These are phyloP conservation scores for Timema podura DNA, from an alignment of 2,888 invertebrate genomes.

Conservation along the genomic window DNA sequence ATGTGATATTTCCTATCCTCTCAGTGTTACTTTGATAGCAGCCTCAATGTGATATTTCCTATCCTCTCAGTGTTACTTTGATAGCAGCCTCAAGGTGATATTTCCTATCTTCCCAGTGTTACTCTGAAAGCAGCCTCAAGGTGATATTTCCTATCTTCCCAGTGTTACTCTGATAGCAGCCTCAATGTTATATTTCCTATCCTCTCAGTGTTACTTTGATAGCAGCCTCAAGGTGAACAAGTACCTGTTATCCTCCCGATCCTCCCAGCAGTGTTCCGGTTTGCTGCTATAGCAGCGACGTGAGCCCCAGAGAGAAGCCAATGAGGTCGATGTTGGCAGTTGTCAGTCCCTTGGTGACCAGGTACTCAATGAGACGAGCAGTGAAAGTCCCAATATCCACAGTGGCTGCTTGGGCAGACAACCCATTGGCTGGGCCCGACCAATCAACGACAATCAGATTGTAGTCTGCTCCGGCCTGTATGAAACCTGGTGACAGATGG, in stretches of 20 bases:
- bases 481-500: not conserved
- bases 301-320: slow-evolving; percentile 5
- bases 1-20: too few species aligned
- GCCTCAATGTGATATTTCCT: too few species aligned
- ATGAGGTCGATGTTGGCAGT: not conserved
- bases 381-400: not conserved
- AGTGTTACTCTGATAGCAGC: too few species aligned
- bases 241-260: slow-evolving; percentile 1
- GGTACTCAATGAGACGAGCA: not conserved
- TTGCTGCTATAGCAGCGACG: slow-evolving; percentile 1
- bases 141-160: too few species aligned
- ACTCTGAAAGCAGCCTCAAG: too few species aligned
- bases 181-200: too few species aligned
- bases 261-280: not conserved
- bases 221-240: not conserved
- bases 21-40: too few species aligned
- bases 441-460: slow-evolving; percentile 6
- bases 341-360: not conserved
- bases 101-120: too few species aligned
- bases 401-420: not conserved
- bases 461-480: not conserved
- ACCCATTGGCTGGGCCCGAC: not conserved
- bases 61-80: too few species aligned
- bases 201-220: too few species aligned
- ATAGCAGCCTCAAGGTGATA: too few species aligned